Base-by-base conservation (phyloP, 1,140 invertebrate genomes). In the Cataglyphis hispanica region DNA sequence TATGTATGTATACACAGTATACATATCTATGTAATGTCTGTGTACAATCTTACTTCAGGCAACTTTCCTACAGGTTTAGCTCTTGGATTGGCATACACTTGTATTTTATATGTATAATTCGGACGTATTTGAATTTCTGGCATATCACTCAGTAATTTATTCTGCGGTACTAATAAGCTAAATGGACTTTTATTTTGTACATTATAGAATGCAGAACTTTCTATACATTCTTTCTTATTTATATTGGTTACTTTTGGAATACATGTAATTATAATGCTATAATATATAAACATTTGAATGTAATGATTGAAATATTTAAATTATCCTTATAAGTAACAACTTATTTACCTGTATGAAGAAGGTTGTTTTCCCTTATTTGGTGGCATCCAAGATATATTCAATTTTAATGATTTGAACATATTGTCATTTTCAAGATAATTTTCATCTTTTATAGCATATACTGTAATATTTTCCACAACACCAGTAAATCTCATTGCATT, bases 81-180 rank as follows among this genome's bases (percentile, higher is more conserved):
- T 58, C 93, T 92, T 19, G 93, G 94, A 90, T 94, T 93, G 0
- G 93, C 91, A 67, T 91, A 89, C 63, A 95, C 89, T 75, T 93
- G 70, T 34, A 95, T 90, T 22, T 86, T 90, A 10, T 95, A 94
- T 0, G 90, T 77, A 74, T 93, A 95, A 27, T 86, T 91, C 7
- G 91, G 91, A 81, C 84, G 86, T 25, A 94, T 86, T 69, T 86
- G 86, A 1, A 94, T 31, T 22, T 93, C 92, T 6, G 93, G 83
- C 11, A 93, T 76, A n/a, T 86, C 85, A n/a, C 75, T 67, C 0
- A 80, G 76, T 61, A 90, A 89, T 50, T 89, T 81, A 64, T 86
- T 87, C 89, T 91, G 85, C 16, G 94, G 94, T n/a, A 95, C 25
- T 27, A 92, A 10, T 13, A 92, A 87, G 13, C 86, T 78, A 1